Base-by-base conservation (phyloP, 2,888 invertebrate species). In the Melieria crassipennis region DNA sequence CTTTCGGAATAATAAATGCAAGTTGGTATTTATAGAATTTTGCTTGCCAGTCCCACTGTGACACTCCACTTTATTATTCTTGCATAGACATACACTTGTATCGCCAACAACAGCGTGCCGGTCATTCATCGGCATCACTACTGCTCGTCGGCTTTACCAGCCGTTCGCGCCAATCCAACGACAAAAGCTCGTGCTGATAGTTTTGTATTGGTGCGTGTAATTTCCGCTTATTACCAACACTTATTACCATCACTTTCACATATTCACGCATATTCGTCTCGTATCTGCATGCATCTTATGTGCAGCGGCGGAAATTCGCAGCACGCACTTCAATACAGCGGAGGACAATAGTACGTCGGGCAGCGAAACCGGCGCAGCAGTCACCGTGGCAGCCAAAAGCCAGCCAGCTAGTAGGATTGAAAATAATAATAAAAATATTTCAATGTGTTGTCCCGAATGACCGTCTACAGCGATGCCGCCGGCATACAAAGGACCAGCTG, bases 221-320 rank as follows among this genome's bases (percentile, higher is more conserved):
- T 47, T 56, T 62, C 55, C 62, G 69, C 42, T 45, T 56, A 52
- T 69, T 52, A 63, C 63, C 63, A 62, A 63, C 57, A 62, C 69
- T 67, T 60, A 43, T 61, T 69, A 69, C 47, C 56, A 57, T 62
- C 56, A 56, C 63, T 57, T 56, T 55, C 43, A 42, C 63, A 63
- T 56, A 69, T 69, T 69, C 43, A 63, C 56, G 62, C 69, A 63
- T 4, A 30, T 30, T 30, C 30, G 30, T 30, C 30, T 30, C 30
- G 2, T 30, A 30, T 30, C 30, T 67, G 52, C 43, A 61, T 67
- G 4, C 1, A 55, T n/a, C 50, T 5, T 9, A 7, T 56, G n/a
- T 67, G 50, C 50, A 45, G 48, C 56, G 45, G 16, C 30, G 45
- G 10, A 13, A 11, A 52, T 67, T 52, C 52, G 13, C 50, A 67